Conservation (phyloP, 2,113 vertebrate species). For the Tupaia chinensis region DNA sequence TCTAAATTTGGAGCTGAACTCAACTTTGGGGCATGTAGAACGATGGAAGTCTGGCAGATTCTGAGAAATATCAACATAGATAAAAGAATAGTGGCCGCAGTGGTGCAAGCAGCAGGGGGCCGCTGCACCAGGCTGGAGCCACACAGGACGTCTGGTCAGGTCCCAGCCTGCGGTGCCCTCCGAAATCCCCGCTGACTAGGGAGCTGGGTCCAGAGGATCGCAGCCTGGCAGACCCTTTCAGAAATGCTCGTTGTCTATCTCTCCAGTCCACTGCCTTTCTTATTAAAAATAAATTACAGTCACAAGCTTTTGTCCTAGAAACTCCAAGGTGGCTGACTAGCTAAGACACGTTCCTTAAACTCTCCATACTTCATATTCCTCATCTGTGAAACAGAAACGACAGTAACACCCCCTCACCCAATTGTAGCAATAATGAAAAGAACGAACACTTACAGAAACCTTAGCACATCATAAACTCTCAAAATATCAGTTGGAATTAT, state of each 20-base stretch:
- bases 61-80: neutral
- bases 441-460: neutral
- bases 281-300: too few species aligned
- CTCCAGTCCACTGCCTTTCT: too few species aligned
- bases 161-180: too few species aligned
- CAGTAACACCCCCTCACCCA: too few species aligned
- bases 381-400: neutral
- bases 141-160: too few species aligned
- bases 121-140: too few species aligned
- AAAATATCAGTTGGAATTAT: neutral
- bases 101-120: too few species aligned
- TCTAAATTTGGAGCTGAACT: constrained; percentile 40
- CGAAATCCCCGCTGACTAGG: too few species aligned
- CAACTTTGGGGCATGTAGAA: neutral
- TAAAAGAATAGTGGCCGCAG: neutral
- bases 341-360: neutral
- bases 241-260: too few species aligned
- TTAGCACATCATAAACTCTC: neutral
- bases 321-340: neutral
- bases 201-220: too few species aligned
- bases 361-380: neutral
- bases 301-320: neutral
- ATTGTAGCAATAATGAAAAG: neutral
- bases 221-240: too few species aligned
- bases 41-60: neutral